A percentile compares a stretch with the other conserved stretches of the same genome.
Evolutionary conservation across 2,113 vertebrate species (phyloP).

Genomic region (Chitala chitala): DNA sequence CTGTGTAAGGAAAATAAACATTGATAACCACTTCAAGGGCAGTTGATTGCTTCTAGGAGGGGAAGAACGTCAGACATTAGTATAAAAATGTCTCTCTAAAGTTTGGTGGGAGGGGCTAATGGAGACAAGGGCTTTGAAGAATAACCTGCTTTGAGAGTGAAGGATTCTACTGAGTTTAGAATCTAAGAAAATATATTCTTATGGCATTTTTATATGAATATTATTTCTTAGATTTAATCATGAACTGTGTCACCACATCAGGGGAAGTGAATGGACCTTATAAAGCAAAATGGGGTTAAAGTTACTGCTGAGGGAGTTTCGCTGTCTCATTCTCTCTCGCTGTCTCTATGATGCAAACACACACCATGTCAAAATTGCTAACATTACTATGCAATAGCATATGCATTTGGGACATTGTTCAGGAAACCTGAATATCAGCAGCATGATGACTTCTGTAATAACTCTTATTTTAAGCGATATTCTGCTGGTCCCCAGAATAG

Average conservation of each 20-base stretch:
- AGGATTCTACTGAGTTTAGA: background rate
- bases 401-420: slow-evolving; percentile 28
- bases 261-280: too few species aligned
- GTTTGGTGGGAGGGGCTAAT: slow-evolving; percentile 48
- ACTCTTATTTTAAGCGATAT: slow-evolving; percentile 48
- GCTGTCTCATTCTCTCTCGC: too few species aligned
- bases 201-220: background rate
- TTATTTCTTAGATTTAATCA: too few species aligned
- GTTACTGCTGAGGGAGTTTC: too few species aligned
- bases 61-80: slow-evolving; percentile 47
- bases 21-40: slow-evolving; percentile 63
- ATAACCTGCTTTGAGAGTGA: background rate
- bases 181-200: background rate
- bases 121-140: slow-evolving; percentile 50
- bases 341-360: too few species aligned
- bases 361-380: too few species aligned
- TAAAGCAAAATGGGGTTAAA: too few species aligned
- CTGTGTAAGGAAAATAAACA: slow-evolving; percentile 57
- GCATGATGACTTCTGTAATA: slow-evolving; percentile 35
- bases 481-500: slow-evolving; percentile 51
- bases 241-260: too few species aligned
- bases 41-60: slow-evolving; percentile 60
- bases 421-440: slow-evolving; percentile 32
- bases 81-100: slow-evolving; percentile 52
- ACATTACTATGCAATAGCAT: background rate